These are phyloP conservation scores for Cremastinae sp. DNA, from an alignment of 2,888 invertebrate species.

Conservation along the genomic window DNA sequence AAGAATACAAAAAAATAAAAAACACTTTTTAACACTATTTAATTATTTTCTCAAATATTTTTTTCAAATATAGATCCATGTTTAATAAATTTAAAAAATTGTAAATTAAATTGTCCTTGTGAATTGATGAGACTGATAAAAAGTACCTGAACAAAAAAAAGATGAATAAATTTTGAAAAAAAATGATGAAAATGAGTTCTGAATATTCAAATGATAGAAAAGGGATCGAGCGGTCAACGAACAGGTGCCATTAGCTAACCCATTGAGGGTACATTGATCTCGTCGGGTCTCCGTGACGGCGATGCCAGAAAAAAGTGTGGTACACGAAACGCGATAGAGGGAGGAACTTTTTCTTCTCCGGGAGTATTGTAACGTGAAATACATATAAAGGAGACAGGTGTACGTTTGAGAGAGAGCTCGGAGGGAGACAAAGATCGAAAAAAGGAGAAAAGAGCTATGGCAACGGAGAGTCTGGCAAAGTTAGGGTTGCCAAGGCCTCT, in stretches of 20 bases:
- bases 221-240: conserved; percentile 29
- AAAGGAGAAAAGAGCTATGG: not conserved
- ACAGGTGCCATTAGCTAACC: conserved; percentile 47
- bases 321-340: conserved; percentile 18
- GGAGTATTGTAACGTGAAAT: conserved; percentile 46
- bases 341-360: conserved; percentile 34
- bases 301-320: conserved; percentile 24
- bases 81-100: no score
- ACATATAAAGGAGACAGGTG: conserved; percentile 63
- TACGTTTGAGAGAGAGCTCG: conserved; percentile 39
- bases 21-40: not conserved
- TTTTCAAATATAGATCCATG: not conserved
- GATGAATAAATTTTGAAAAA: conserved; percentile 3
- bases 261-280: conserved; percentile 43
- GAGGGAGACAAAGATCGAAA: conserved; percentile 21
- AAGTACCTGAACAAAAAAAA: not conserved
- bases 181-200: conserved; percentile 16
- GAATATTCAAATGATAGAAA: not conserved
- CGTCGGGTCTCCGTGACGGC: conserved; percentile 22
- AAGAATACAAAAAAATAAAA: conserved; percentile 1
- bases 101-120: no score
- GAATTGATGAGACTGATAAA: not conserved
- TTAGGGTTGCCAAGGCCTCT: conserved; percentile 28
- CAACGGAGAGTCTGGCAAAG: conserved; percentile 31
- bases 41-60: no score